Evolutionary conservation across 2,797 vertebrate species (phyloP), one percentile per base, ranked within the genome.

Genomic region (Cottoperca gobio): DNA sequence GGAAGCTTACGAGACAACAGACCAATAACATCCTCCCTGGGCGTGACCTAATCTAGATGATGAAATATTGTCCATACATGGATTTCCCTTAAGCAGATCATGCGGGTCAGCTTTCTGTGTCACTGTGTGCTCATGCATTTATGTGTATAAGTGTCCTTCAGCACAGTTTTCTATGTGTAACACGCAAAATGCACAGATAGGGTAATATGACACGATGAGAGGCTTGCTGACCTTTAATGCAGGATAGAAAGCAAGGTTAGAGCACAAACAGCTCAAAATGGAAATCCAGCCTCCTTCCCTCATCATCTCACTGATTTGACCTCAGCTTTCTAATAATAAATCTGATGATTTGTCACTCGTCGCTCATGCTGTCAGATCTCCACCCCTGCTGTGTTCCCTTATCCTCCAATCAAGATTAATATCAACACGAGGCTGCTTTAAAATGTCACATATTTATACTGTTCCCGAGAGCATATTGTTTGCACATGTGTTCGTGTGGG

Each of bases 71-170:
- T 90, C 70, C 81, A 79, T 78, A 73, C 57, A 76, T 1, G 52
- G 89, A 91, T 93, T 89, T 86, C 74, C 75, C 76, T 78, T 90
- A 93, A 92, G 57, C 78, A 86, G 88, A 91, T 92, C 84, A 90
- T 53, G 71, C 48, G 66, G 79, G 58, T 82, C 82, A 67, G 73
- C 24, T 81, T 72, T 82, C 78, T 88, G 72, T 78, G 79, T 69
- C 64, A 69, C 68, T 23, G 70, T 66, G 39, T 48, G 0, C 39
- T 45, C 26, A 33, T 76, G 61, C n/a, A 17, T 71, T 45, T 8
- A 52, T 40, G 66, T 49, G 40, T 40, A 4, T 74, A 2, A 53
- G 59, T 61, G 45, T 60, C 61, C 42, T 75, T 58, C 58, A 14
- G 75, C 63, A 65, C 40, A 63, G 54, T 53, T 79, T 48, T 33